Base-by-base conservation (phyloP, 2,888 invertebrate species). In the Altica lythri region DNA sequence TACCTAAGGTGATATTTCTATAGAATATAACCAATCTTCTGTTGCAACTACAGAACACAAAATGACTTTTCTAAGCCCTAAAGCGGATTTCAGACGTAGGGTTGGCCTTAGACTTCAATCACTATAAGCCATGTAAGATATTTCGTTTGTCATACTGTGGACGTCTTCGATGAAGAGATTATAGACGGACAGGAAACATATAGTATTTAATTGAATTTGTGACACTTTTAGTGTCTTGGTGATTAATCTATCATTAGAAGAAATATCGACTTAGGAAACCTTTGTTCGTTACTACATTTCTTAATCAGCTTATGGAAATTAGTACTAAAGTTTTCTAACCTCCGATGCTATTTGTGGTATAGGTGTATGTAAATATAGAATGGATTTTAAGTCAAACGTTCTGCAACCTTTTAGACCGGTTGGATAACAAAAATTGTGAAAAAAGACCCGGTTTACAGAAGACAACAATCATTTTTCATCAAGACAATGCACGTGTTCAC, bases 41-140 rank as follows among this genome's bases (percentile, higher is more conserved):
- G 29, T 6, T 13, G 8, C 32, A 10, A 22, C 32, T 27, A 54
- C 57, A 60, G 59, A 55, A 60, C 55, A 50, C 53, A 51, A 57
- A 60, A 58, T 55, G 60, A 57, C 60, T 53, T 60, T 53, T 55
- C 53, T 57, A 53, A 55, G 53, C 55, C 57, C 17, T 53, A 57
- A 60, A n/a, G 60, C 45, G 60, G 60, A 60, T 60, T 60, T 57
- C 29, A 14, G 27, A 10, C 35, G 34, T 38, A 29, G 27, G 49
- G 51, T 25, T 46, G 55, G 45, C 40, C 54, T 38, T 40, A 56
- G 48, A 52, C 54, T 53, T 56, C 54, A 45, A 54, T 54, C 49
- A 49, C 35, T 14, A 30, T 55, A 55, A 55, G 42, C 55, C 51
- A 43, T 48, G 51, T 37, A 35, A 13, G 43, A 38, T 46, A 42